Evolutionary conservation across 1,140 invertebrate species (phyloP), one percentile per base, ranked within the genome.

Genomic region (Sipha flava): DNA sequence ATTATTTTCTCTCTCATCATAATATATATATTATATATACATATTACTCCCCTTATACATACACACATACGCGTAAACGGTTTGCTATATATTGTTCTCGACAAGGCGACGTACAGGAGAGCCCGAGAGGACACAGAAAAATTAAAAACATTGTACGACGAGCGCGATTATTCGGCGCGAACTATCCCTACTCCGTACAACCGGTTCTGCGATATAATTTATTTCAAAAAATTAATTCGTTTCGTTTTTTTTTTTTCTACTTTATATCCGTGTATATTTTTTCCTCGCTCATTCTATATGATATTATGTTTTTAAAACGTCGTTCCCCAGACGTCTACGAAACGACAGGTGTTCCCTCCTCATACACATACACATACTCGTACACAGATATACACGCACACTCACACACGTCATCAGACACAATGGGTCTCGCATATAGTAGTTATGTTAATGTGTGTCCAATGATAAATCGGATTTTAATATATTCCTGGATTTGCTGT

Each of bases 381-480:
- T 12, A 66, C 62, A 43, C 37, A 43, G 34, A 23, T 21, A 54
- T 21, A 26, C 12, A 26, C 12, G 23, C 4, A 57, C 16, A 57
- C 14, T 26, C 26, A 57, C 14, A 1, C 16, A 57, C 26, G 34
- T 66, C 62, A 70, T 29, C 66, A 70, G 66, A 70, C 66, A 70
- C 66, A 70, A 70, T 70, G 66, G 66, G 66, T 45, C 66, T 70
- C 66, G 40, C 23, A 43, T 70, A 70, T 70, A 70, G 66, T 70
- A 70, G 66, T 70, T 70, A 70, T 70, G 66, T 70, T 70, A 70
- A 70, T 70, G 64, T 66, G 37, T 43, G 66, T 47, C 66, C 66
- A 70, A 70, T 70, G 66, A 70, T 70, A 70, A 70, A 70, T 70
- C 66, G 66, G 66, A 70, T 47, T 70, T 47, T 70, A 70, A 70